Percentiles rank a stretch among this genome's conserved stretches.
Conservation (phyloP, 2,888 invertebrate genomes). For the Tinea trinotella region DNA sequence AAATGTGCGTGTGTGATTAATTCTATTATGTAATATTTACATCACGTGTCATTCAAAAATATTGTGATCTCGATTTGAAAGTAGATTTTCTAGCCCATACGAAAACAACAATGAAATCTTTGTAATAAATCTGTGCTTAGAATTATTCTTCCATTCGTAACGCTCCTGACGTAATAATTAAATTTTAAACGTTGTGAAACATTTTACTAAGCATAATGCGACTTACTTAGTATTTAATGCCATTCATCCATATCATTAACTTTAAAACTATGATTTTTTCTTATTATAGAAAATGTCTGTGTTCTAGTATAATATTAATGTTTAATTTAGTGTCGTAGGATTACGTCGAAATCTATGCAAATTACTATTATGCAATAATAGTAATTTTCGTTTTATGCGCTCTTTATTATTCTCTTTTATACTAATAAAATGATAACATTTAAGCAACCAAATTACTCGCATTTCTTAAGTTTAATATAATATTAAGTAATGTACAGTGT, state of each 20-base stretch:
- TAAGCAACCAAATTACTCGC: too few species aligned
- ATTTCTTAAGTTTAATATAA: too few species aligned
- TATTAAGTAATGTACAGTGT: too few species aligned
- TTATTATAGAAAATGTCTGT: neutral
- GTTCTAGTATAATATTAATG: neutral
- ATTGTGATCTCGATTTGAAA: constrained; percentile 14
- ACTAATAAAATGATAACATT: too few species aligned
- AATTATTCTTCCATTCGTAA: neutral
- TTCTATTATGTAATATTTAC: constrained; percentile 4
- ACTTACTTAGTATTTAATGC: neutral
- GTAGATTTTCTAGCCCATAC: constrained; percentile 11
- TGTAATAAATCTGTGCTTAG: constrained; percentile 12
- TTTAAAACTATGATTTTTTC: neutral
- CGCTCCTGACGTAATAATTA: constrained; percentile 11
- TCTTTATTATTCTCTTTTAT: too few species aligned
- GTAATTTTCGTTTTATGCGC: too few species aligned
- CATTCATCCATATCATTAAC: too few species aligned
- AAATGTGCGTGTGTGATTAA: neutral
- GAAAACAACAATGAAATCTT: constrained; percentile 4
- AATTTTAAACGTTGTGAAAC: constrained; percentile 12
- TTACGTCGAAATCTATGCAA: too few species aligned
- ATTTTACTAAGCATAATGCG: constrained; percentile 3
- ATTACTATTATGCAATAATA: too few species aligned
- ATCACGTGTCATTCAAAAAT: constrained; percentile 15
- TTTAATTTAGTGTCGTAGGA: neutral